Percentiles rank a stretch among this genome's conserved stretches.
These are phyloP conservation scores for Campylomormyrus tamandua DNA, from an alignment of 2,113 vertebrate genomes.

Conservation along the genomic window DNA sequence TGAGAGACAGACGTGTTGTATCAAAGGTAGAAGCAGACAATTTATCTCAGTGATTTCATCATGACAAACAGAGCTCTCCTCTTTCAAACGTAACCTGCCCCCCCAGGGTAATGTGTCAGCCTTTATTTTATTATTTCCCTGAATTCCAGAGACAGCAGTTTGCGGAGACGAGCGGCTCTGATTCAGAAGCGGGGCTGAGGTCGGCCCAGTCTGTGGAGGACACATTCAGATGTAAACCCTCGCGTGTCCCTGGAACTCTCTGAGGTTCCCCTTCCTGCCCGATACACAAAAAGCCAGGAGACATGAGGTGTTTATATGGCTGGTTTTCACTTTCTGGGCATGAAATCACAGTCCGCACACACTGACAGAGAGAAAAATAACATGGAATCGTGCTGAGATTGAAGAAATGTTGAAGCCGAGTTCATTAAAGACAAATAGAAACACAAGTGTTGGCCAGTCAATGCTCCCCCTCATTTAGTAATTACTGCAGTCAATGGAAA, in stretches of 20 bases:
- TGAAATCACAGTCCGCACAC: neutral
- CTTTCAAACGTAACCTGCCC: neutral
- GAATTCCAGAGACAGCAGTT: neutral
- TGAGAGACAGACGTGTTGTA: neutral
- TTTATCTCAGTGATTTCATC: constrained; percentile 6
- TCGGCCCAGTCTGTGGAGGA: neutral
- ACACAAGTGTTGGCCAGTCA: neutral
- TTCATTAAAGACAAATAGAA: neutral
- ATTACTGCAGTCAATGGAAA: neutral
- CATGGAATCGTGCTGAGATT: neutral
- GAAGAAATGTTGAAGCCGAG: neutral
- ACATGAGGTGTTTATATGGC: neutral
- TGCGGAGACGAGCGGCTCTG: neutral
- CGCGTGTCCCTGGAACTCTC: neutral
- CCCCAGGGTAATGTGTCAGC: neutral
- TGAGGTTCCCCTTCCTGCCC: neutral
- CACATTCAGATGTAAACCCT: neutral
- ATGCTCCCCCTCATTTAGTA: neutral
- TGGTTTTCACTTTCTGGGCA: neutral
- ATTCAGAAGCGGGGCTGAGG: neutral
- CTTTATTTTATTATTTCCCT: neutral
- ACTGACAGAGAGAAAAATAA: neutral
- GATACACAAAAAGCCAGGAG: neutral
- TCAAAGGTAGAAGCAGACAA: neutral
- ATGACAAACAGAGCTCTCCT: neutral